Base-by-base conservation (phyloP, 2,888 invertebrate species). In the Synergus laeviventris region DNA sequence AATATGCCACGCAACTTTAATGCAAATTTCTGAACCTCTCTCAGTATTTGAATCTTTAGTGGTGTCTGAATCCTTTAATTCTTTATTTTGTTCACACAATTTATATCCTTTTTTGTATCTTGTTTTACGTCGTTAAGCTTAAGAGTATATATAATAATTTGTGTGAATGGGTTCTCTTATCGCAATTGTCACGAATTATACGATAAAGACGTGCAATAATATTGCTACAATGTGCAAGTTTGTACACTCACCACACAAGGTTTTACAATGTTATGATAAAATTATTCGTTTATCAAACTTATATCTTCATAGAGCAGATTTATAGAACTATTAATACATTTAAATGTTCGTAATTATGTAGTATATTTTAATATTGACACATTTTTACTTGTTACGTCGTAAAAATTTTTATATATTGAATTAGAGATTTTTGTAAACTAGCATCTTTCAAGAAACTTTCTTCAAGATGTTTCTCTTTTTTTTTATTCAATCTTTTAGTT, bases 191-290 rank as follows among this genome's bases (percentile, higher is more conserved):
- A 0, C 18, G 49, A 39, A 64, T 39, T 64, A 5, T 64, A 11
- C 3, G 42, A 42, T 42, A 64, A 64, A 21, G 12, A 64, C 21
- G 7, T 7, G 42, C 24, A 45, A 66, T 21, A 66, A 66, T 14
- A 66, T 45, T 70, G 31, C 45, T 66, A 66, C 64, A 64, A 66
- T 66, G 24, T 42, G 39, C 64, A 64, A 64, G 64, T 42, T 64
- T 18, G 64, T 64, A 64, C 21, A 39, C 14, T 39, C 4, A 14
- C 12, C 60, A 62, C 12, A 18, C 7, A 24, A 39, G 12, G 18
- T 14, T 1, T 4, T 31, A 42, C 7, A 24, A 24, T 16, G 16
- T 45, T 66, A 24, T 66, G 42, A 21, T 24, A 16, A 66, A n/a
- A 66, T 66, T 45, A 16, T 18, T 66, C 24, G 2, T 14, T 45